Evolutionary conservation across 2,888 invertebrate genomes (phyloP), one percentile per base, ranked within the genome.

Genomic region (Xylota sylvarum): DNA sequence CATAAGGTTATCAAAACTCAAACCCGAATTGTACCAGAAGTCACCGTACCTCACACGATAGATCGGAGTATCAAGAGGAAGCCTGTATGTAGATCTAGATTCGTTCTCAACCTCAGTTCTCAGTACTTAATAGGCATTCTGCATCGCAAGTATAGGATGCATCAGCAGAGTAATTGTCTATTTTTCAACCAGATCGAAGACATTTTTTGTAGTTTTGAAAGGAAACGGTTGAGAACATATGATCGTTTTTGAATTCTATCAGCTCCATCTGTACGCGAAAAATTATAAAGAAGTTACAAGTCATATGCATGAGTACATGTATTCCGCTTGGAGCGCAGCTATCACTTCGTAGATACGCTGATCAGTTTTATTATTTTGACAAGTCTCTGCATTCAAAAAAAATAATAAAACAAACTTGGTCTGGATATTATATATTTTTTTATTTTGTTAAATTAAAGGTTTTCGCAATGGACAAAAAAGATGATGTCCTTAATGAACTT

Each of bases 341-440:
- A 9, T 32, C 55, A 32, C 14, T 32, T 30, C 4, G 27, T 52
- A 3, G 50, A 27, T 4, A 1, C 52, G n/a, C 30, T 14, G 55
- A 55, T 50, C 23, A 37, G 3, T 37, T 17, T 23, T 0, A 19
- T 12, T 1, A 14, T 17, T 14, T 37, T 58, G 58, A 58, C 58
- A 58, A 5, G 37, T 37, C 58, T 23, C 58, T 9, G 12, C 37
- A 37, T 58, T 58, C 35, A 37, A 19, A 23, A 19, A 19, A 37
- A 35, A 19, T 10, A n/a, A n/a, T n/a, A n/a, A n/a, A n/a, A n/a
- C 17, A 35, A n/a, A 14, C 3, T 14, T 55, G 1, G 4, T 14
- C 0, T 14, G 10, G 5, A 14, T 7, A 5, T 17, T 32, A n/a
- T n/a, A n/a, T 4, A 9, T 1, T 0, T 9, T 4, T 58, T 35